Percentiles rank a stretch among this genome's conserved stretches.
Evolutionary conservation across 2,888 invertebrate species (phyloP).

Genomic region (Anticlea derivata): DNA sequence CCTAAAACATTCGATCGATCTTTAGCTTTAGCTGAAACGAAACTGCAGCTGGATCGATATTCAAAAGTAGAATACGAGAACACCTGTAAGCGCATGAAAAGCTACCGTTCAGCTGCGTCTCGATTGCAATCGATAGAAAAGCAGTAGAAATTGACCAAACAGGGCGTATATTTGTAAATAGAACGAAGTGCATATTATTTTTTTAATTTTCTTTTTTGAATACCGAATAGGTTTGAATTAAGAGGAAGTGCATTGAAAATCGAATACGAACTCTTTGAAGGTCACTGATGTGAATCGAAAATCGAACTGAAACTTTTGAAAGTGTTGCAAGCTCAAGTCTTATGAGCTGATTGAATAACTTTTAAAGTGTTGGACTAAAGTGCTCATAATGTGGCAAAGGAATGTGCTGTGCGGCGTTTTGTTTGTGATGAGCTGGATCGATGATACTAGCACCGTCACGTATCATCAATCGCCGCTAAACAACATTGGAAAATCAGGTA

Average conservation of each 20-base stretch:
- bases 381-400: slow-evolving; percentile 60
- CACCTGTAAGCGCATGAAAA: too few species aligned
- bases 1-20: too few species aligned
- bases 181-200: not conserved
- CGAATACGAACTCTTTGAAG: slow-evolving; percentile 2
- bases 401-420: slow-evolving; percentile 54
- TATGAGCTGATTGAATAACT: slow-evolving; percentile 10
- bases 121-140: too few species aligned
- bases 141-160: too few species aligned
- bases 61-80: too few species aligned
- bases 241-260: not conserved
- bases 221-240: not conserved
- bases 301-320: slow-evolving; percentile 15
- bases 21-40: too few species aligned
- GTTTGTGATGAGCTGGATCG: slow-evolving; percentile 65
- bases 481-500: slow-evolving; percentile 64
- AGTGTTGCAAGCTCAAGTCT: slow-evolving; percentile 1
- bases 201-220: not conserved
- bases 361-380: slow-evolving; percentile 26
- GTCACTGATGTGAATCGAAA: slow-evolving; percentile 1
- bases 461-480: slow-evolving; percentile 58
- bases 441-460: slow-evolving; percentile 59
- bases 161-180: not conserved
- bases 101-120: too few species aligned
- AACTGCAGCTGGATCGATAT: too few species aligned